These are phyloP conservation scores for Drosophila mimetica DNA, from an alignment of 2,888 invertebrate genomes.

Conservation along the genomic window DNA sequence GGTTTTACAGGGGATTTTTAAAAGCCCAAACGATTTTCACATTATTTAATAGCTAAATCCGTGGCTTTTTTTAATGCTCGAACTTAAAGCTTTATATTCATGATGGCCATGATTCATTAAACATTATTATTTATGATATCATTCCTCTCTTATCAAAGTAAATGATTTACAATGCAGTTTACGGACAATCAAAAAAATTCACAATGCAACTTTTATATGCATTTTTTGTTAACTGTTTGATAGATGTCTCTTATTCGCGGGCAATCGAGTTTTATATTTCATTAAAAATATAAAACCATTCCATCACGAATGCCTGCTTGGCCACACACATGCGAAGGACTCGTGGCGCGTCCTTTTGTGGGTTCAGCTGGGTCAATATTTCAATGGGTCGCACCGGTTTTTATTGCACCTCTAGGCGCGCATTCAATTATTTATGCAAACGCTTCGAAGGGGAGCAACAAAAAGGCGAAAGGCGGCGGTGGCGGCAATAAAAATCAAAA, in stretches of 20 bases:
- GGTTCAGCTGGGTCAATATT: conserved; percentile 38
- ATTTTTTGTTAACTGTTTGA: conserved; percentile 19
- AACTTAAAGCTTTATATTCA: background rate
- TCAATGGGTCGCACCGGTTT: conserved; percentile 38
- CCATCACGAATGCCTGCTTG: conserved; percentile 22
- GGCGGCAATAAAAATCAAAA: conserved; percentile 68
- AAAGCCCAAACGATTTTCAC: background rate
- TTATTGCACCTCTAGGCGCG: conserved; percentile 55
- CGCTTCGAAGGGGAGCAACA: conserved; percentile 23
- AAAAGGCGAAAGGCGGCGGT: conserved; percentile 22
- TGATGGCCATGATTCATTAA: background rate
- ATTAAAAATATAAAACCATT: conserved; percentile 20
- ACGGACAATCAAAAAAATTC: background rate
- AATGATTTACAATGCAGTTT: conserved; percentile 5
- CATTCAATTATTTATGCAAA: conserved; percentile 58
- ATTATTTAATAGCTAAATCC: too few relatives aligned
- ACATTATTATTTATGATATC: background rate
- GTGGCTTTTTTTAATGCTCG: too few relatives aligned
- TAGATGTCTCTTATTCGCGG: background rate
- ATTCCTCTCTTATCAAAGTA: conserved; percentile 2
- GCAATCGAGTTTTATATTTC: conserved; percentile 16
- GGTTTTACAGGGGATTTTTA: background rate
- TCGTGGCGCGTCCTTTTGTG: conserved; percentile 5
- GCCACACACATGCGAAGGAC: conserved; percentile 8
- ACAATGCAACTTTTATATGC: conserved; percentile 10